These are phyloP conservation scores for Deilephila porcellus DNA, from an alignment of 2,888 invertebrate species.

Conservation along the genomic window DNA sequence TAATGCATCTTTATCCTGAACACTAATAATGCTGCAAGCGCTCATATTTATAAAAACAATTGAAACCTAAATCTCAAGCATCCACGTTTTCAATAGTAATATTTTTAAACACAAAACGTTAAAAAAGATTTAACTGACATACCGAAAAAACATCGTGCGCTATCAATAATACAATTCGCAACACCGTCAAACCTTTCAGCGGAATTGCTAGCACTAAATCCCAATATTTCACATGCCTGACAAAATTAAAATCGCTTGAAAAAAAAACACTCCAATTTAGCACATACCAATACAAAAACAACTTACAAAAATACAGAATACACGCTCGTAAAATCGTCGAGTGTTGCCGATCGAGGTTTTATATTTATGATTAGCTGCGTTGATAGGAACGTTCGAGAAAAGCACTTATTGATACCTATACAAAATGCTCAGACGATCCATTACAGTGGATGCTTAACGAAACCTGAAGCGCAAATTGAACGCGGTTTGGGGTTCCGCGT, in stretches of 20 bases:
- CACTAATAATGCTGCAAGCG: too few relatives aligned
- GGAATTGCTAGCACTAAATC: neutral
- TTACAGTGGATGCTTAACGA: constrained; percentile 56
- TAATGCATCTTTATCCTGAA: too few relatives aligned
- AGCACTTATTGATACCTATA: constrained; percentile 65
- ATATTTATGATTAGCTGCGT: constrained; percentile 71
- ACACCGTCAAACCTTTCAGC: neutral
- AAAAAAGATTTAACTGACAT: neutral
- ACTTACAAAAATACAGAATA: neutral
- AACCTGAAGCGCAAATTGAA: constrained; percentile 38
- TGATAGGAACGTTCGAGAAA: constrained; percentile 66
- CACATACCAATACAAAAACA: neutral
- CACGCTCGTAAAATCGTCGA: constrained; percentile 36
- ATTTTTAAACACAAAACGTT: neutral
- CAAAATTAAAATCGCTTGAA: neutral
- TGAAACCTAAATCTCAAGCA: too few relatives aligned
- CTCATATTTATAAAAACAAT: too few relatives aligned
- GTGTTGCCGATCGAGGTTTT: constrained; percentile 56
- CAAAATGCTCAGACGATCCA: constrained; percentile 57
- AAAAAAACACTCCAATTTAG: neutral
- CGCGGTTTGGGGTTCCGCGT: constrained; percentile 4
- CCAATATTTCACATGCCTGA: constrained; percentile 3
- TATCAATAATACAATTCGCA: neutral
- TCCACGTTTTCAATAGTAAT: too few relatives aligned
- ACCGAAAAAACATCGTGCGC: neutral